Evolutionary conservation across 2,797 vertebrate genomes (phyloP).

Genomic region (Mormyrus proboscirostris): DNA sequence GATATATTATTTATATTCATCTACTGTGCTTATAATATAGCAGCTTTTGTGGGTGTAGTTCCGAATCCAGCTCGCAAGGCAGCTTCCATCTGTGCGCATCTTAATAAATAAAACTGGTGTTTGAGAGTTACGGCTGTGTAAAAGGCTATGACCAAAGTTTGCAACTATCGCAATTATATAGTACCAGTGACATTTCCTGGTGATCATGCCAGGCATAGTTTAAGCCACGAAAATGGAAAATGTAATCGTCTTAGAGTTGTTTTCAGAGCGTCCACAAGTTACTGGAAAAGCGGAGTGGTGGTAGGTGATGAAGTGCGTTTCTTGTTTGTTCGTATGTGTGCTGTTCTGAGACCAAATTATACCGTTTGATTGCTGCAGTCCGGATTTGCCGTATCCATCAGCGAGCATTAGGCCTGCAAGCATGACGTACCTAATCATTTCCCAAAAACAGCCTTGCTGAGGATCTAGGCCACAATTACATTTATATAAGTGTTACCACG

Average conservation of each 20-base stretch:
- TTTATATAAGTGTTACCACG: background rate
- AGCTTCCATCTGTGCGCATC: background rate
- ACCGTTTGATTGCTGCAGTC: background rate
- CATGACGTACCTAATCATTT: background rate
- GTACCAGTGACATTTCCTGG: background rate
- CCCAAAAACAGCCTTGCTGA: background rate
- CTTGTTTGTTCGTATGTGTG: background rate
- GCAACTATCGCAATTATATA: background rate
- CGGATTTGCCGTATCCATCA: background rate
- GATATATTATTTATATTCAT: background rate
- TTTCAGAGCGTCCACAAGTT: background rate
- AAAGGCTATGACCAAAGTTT: background rate
- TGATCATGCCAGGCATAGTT: background rate
- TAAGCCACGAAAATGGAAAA: background rate
- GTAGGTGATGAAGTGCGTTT: background rate
- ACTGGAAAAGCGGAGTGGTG: background rate
- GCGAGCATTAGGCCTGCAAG: background rate
- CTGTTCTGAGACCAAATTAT: background rate
- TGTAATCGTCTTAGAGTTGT: background rate
- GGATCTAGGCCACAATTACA: background rate
- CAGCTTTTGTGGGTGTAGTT: background rate
- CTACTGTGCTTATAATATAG: background rate
- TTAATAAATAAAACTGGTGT: background rate
- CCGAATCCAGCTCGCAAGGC: background rate
- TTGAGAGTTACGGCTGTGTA: background rate